Evolutionary conservation across 1,140 invertebrate species (phyloP).

Genomic region (Pinna nobilis): DNA sequence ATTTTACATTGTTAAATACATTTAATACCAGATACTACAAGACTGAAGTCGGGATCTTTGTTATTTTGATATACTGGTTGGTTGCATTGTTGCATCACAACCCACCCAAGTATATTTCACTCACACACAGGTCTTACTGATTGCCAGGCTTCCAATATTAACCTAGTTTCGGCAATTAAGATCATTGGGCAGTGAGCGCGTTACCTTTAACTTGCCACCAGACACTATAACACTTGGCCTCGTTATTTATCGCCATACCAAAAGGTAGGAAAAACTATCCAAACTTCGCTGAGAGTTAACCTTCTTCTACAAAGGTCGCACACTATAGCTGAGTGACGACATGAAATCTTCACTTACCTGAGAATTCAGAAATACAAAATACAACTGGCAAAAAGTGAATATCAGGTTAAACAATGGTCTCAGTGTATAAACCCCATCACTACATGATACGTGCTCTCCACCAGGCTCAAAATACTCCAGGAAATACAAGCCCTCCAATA

Average conservation of each 20-base stretch:
- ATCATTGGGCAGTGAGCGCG: not conserved
- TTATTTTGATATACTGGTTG: too few species aligned
- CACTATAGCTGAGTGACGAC: not conserved
- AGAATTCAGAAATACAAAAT: slow-evolving; percentile 98
- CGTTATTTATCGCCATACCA: not conserved
- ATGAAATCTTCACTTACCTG: slow-evolving; percentile 82
- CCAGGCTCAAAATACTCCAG: slow-evolving; percentile 42
- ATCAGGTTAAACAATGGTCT: slow-evolving; percentile 95
- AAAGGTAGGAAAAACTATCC: not conserved
- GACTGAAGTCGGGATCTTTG: too few species aligned
- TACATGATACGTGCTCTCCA: slow-evolving; percentile 75
- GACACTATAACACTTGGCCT: not conserved
- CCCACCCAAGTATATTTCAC: too few species aligned
- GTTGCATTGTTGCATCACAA: too few species aligned
- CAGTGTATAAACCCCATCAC: slow-evolving; percentile 90
- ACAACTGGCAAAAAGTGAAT: slow-evolving; percentile 98
- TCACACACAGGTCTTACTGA: too few species aligned
- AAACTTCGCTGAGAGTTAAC: too few species aligned
- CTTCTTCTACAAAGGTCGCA: not conserved
- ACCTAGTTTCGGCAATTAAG: too few species aligned
- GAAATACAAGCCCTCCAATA: slow-evolving; percentile 89
- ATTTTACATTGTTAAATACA: too few species aligned
- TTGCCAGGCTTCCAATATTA: too few species aligned
- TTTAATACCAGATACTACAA: too few species aligned
- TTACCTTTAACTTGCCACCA: not conserved